Evolutionary conservation across 2,113 vertebrate species (phyloP).

Genomic region (Cnemophilus loriae): DNA sequence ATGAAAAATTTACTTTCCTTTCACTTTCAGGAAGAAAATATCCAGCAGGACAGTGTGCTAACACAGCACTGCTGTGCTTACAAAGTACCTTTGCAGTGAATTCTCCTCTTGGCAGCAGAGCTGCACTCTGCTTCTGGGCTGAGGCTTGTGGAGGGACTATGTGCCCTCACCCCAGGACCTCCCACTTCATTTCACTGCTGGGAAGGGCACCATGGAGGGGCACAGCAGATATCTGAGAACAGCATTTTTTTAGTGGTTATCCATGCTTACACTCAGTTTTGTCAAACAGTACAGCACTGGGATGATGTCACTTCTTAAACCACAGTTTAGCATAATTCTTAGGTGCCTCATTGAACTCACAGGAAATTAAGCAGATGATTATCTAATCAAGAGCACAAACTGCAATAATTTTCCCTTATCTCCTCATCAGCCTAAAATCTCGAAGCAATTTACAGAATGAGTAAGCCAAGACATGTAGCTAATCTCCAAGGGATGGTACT

Average conservation of each 20-base stretch:
- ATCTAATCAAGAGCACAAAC: constrained; percentile 59
- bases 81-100: not conserved
- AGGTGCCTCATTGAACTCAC: constrained; percentile 52
- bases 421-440: constrained; percentile 32
- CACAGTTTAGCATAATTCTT: constrained; percentile 43
- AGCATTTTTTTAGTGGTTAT: not conserved
- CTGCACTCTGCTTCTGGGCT: not conserved
- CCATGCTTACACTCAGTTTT: not conserved
- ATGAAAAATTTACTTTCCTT: not conserved
- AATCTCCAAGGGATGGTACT: not conserved
- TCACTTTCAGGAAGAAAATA: not conserved
- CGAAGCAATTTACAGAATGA: constrained; percentile 44
- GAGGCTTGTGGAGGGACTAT: not conserved
- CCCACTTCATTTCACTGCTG: not conserved
- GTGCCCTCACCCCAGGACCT: not conserved
- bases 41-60: accelerated
- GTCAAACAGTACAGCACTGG: not conserved
- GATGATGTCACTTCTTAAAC: constrained; percentile 39
- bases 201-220: not conserved
- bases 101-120: not conserved
- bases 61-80: not conserved
- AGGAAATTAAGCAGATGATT: constrained; percentile 65
- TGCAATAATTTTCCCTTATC: constrained; percentile 62
- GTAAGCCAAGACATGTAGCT: not conserved
- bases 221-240: not conserved